Evolutionary conservation across 2,113 vertebrate genomes (phyloP), one percentile per base, ranked within the genome.

Genomic region (Urocynchramus pylzowi): DNA sequence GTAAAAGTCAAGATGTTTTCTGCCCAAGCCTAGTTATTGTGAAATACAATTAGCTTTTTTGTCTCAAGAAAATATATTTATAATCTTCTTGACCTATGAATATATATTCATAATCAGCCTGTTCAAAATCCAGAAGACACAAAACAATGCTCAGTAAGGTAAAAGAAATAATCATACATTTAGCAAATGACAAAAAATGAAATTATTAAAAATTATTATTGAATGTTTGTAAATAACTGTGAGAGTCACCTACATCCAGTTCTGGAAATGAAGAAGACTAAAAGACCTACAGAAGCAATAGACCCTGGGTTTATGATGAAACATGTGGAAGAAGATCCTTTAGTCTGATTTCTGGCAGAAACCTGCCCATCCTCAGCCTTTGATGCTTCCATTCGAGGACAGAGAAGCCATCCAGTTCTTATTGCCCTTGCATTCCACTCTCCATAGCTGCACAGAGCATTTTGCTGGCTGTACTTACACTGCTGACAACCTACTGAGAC

Each of bases 401-500:
- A 65, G 26, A 65, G 30, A n/a, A 17, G 8, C 41, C 49, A 81
- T 9, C 10, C 49, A 37, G 31, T 44, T 52, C 20, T 54, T 86
- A 24, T 9, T 80, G 33, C 71, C 31, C 44, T 70, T 59, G 59
- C 30, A 24, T 88, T 56, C 59, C 59, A 23, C 45, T 12, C 16
- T 33, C 28, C 31, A 3, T 2, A 35, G 61, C 0, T 42, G 57
- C 69, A 33, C 35, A 13, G 69, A 45, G 18, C 26, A 6, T 39
- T 84, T 54, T 61, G 14, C 20, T 61, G 70, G 23, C 49, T 91
- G 28, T 13, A 21, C 30, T 86, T 18, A 13, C 5, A n/a, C 53
- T 63, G 44, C 44, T 71, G 31, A 5, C 20, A 31, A 37, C n/a
- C 24, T 37, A 4, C 6, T 27, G 26, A 0, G 0, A 22, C 41